Evolutionary conservation across 2,113 vertebrate species (phyloP), one percentile per base, ranked within the genome.

Genomic region (Craseonycteris thonglongyai): DNA sequence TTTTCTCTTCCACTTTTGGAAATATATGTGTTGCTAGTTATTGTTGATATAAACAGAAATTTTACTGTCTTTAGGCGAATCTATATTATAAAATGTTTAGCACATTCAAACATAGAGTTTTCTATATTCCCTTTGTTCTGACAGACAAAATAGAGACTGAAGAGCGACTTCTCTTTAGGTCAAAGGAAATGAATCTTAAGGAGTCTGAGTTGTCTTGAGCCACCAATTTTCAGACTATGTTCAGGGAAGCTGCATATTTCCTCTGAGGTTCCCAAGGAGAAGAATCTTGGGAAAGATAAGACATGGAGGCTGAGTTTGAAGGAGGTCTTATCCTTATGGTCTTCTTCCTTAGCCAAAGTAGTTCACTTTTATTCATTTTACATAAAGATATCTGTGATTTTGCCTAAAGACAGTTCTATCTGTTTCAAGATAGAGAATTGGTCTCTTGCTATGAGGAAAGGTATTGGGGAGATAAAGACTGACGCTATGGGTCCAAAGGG

Each of bases 21-120:
- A 96, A 96, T 97, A 92, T 90, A 94, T 95, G 74, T 87, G 38
- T 92, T 96, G 80, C 76, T 96, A 96, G 95, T 90, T 93, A 93
- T 97, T 95, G 72, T 93, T 96, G 56, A 82, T 68, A 94, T 79
- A 96, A 97, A 96, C 96, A 96, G 66, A 95, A 94, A 93, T 81
- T 86, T 74, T 78, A 76, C 75, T 95, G 45, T 91, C 93, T 94
- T 90, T 63, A 59, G 38, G 83, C 47, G n/a, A 95, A 72, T 96
- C 75, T 94, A 47, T 90, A 90, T 47, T 84, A 78, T 87, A 75
- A 87, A 93, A 90, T 61, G 78, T 45, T 68, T 78, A 74, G 16
- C 56, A 66, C 15, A 78, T 58, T 80, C 54, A 90, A 85, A 66
- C 4, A 6, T 5, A 5, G 45, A 68, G 15, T 85, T 91, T 69